These are phyloP conservation scores for Sebastes hubbsi DNA, from an alignment of 2,797 vertebrate genomes.

Conservation along the genomic window DNA sequence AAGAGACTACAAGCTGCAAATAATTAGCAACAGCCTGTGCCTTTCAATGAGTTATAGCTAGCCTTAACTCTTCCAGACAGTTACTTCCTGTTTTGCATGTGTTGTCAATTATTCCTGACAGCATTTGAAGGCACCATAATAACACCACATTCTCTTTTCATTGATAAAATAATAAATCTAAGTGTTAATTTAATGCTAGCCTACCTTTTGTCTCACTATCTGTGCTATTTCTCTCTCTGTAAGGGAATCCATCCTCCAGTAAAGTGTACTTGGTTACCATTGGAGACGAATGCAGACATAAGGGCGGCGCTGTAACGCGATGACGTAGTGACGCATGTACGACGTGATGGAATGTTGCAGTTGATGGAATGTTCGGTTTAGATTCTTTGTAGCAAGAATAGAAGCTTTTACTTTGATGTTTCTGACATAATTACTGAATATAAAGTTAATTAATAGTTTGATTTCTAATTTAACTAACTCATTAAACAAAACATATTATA, in stretches of 20 bases:
- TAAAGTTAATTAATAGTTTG: neutral
- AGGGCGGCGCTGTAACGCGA: neutral
- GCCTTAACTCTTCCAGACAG: too few relatives aligned
- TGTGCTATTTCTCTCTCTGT: constrained; percentile 32
- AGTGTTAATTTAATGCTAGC: rapidly evolving
- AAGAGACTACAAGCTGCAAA: neutral
- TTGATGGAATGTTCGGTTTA: neutral
- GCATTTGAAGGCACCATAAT: neutral
- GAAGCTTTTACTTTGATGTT: neutral
- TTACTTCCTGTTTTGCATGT: neutral
- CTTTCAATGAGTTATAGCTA: neutral
- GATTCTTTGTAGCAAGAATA: too few relatives aligned
- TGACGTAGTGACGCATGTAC: neutral
- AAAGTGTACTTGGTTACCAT: constrained; percentile 24
- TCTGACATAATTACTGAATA: neutral
- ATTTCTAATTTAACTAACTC: neutral
- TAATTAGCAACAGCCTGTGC: neutral
- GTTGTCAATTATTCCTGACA: neutral
- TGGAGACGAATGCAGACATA: constrained; percentile 39
- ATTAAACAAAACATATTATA: too few relatives aligned
- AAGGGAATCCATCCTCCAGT: constrained; percentile 29
- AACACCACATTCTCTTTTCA: too few relatives aligned
- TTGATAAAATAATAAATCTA: neutral
- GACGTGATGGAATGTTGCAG: neutral
- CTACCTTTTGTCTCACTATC: constrained; percentile 42